Base-by-base conservation (phyloP, 2,797 vertebrate species). In the Lerista edwardsae region DNA sequence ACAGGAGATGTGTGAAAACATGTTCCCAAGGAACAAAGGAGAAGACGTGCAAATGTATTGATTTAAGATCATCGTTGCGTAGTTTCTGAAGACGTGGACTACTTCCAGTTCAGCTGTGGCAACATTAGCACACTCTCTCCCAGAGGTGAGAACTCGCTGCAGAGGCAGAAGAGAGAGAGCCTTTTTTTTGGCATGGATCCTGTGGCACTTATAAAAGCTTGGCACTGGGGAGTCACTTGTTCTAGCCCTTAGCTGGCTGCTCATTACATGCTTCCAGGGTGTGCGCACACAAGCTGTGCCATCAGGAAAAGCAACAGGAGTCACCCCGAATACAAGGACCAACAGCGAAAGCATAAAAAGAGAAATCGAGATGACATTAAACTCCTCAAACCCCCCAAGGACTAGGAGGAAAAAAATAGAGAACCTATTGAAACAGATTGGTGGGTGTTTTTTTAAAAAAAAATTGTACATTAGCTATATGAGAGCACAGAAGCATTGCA, bases 141-240 rank as follows among this genome's bases (percentile, higher is more conserved):
- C 65, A 71, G 31, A 65, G 25, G 17, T 44, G 21, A 71, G 57
- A 62, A 47, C 39, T 47, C n/a, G 29, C 76, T 47, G 39, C 36
- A 47, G 61, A 65, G 19, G n/a, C n/a, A n/a, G 12, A 68, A 27
- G 59, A 27, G 39, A 34, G 59, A 29, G 4, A 7, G 51, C 6
- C 14, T 4, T 29, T 8, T 10, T 65, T 73, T 73, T 39, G 59
- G 29, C 78, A 75, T 68, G 71, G 67, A 72, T 82, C 62, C 62
- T 80, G 36, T 80, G 57, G 47, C 86, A 68, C 87, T 55, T 75
- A 75, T 68, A 87, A 19, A 77, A 79, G 85, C n/a, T 39, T 77
- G 80, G 68, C 9, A 65, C 47, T 44, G 57, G 0, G 64, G 64
- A 34, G 36, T 79, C 9, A 0, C 62, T 68, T 31, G 15, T 78